Base-by-base conservation (phyloP, 2,797 vertebrate species). In the Syncerus caffer region DNA sequence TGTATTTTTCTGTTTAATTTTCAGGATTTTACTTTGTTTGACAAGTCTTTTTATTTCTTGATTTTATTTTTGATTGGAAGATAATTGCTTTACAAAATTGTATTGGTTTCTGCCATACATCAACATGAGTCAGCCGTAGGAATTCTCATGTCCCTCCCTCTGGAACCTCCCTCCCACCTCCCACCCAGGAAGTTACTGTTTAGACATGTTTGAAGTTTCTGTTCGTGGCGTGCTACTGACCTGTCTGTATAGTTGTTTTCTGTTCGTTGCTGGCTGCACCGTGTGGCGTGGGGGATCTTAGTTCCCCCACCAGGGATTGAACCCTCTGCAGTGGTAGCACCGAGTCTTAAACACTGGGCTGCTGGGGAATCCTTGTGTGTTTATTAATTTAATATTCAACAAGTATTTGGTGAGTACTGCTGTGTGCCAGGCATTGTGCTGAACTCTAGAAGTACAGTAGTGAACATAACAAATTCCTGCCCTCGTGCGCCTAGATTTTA, bases 1-100 rank as follows among this genome's bases (percentile, higher is more conserved):
- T 94, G 15, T 34, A 50, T 58, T 92, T 60, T 88, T 93, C 74
- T 93, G 19, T 86, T 95, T 88, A 57, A 62, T 83, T 76, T 97
- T 92, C 13, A 91, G 64, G 25, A 84, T 90, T 45, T 89, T 84
- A 79, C 90, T 95, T 76, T 96, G 31, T 64, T 67, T 67, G 64
- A 21, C 64, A 34, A 34, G n/a, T 67, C n/a, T 34, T 64, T 64
- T 67, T 34, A 67, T 67, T 67, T 67, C 34, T 67, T 17, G 7
- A n/a, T n/a, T 64, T 67, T 34, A 19, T 67, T 67, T 67, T 67
- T 67, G 16, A 34, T 34, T 34, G n/a, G 64, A 34, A 34, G 64
- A 67, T n/a, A 19, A 0, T 34, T 67, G 64, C 17, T 34, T 67
- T 6, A 67, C 64, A 19, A 34, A 34, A 19, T 67, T 67, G n/a